Evolutionary conservation across 2,888 invertebrate genomes (phyloP).

Genomic region (Abrostola triplasia): DNA sequence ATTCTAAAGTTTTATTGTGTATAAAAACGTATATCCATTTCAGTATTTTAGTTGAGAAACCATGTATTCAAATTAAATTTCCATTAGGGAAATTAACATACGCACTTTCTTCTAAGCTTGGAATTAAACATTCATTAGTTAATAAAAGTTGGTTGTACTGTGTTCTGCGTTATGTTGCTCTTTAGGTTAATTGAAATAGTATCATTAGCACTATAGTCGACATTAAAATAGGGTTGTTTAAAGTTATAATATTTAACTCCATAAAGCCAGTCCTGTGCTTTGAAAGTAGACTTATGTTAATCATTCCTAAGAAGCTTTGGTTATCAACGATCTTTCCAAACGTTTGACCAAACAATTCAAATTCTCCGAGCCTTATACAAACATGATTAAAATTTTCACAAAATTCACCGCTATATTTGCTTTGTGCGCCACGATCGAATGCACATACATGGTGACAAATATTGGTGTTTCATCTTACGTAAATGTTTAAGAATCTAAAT

Average conservation of each 20-base stretch:
- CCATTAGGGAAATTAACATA: constrained; percentile 46
- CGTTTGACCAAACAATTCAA: constrained; percentile 32
- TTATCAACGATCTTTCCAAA: constrained; percentile 28
- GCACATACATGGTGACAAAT: constrained; percentile 54
- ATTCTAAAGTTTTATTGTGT: constrained; percentile 42
- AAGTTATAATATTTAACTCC: background rate
- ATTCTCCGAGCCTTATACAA: constrained; percentile 35
- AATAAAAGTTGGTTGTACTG: constrained; percentile 17
- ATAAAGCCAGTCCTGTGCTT: background rate
- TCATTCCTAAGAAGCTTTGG: constrained; percentile 9
- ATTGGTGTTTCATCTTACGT: constrained; percentile 46
- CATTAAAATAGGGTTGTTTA: background rate
- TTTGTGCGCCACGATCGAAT: constrained; percentile 52
- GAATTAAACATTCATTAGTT: constrained; percentile 32
- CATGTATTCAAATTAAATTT: constrained; percentile 38
- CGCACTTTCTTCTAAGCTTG: constrained; percentile 14
- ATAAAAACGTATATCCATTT: constrained; percentile 26
- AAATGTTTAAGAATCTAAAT: constrained; percentile 62
- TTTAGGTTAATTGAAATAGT: background rate
- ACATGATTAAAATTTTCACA: constrained; percentile 23
- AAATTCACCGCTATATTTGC: constrained; percentile 50
- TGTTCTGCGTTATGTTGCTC: constrained; percentile 8
- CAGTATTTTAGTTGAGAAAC: constrained; percentile 31
- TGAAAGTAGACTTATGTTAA: background rate
- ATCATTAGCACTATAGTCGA: background rate